Base-by-base conservation (phyloP, 2,797 vertebrate species). In the Novumbra hubbsi region DNA sequence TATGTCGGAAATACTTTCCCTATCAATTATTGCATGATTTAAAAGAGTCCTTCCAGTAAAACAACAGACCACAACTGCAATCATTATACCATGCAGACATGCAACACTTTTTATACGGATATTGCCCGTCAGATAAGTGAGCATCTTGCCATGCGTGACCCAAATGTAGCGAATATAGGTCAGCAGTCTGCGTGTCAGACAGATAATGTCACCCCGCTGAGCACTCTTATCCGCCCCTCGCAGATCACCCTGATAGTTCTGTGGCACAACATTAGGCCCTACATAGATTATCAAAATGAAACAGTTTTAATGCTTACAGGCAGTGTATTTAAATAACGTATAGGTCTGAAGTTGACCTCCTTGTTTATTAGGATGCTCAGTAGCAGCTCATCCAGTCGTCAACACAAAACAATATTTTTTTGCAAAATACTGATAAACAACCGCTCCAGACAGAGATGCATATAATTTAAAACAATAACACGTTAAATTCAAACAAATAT, bases 131-230 rank as follows among this genome's bases (percentile, higher is more conserved):
- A 28, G 67, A 67, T 19, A 24, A 72, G 77, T 28, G 30, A 79
- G 81, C 85, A 86, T 88, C 77, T 75, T 70, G 55, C 30, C 19
- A 2, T 73, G n/a, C 24, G 38, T 89, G 89, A 91, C 90, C 90
- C 89, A 92, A 84, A 92, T 91, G 84, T 73, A 50, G 65, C 79
- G 85, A 92, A 92, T 85, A 60, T 93, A 91, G 92, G 92, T 92
- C 91, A 93, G 77, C 83, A 89, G 85, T 90, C 88, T 90, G 78
- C 79, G 77, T 88, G 87, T 92, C 87, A 88, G 88, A 90, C 87
- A 88, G 90, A 90, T 90, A 87, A 87, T 17, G 62, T 64, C 62
- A 15, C 62, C 27, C 15, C 6, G 27, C 62, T 17, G 62, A 27
- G 16, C 27, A 27, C 60, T 30, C 60, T 30, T 8, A 30, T 63